These are phyloP conservation scores for Odocoileus hemionus DNA, from an alignment of 2,113 vertebrate species.

Conservation along the genomic window DNA sequence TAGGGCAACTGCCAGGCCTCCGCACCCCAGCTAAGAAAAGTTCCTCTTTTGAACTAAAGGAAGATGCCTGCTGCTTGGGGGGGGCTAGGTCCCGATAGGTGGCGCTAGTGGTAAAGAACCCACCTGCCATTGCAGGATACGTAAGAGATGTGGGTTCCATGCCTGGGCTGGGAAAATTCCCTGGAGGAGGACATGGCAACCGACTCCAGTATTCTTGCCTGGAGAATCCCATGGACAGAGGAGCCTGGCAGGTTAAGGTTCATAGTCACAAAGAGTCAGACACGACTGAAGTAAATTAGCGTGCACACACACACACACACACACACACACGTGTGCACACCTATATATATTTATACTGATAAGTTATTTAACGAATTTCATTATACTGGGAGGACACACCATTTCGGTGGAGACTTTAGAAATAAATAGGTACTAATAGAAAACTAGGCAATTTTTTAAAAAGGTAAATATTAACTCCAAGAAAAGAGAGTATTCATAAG, in stretches of 20 bases:
- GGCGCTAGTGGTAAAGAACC: background rate
- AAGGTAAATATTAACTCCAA: background rate
- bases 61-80: background rate
- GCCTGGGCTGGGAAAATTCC: background rate
- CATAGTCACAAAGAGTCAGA: background rate
- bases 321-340: background rate
- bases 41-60: background rate
- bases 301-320: rapidly evolving
- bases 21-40: background rate
- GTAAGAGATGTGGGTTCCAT: background rate
- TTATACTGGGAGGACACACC: background rate
- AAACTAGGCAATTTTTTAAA: background rate
- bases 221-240: background rate
- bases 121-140: background rate
- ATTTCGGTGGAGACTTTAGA: background rate
- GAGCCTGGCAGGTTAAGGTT: background rate
- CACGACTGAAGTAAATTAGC: background rate
- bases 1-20: background rate
- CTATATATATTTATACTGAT: rapidly evolving
- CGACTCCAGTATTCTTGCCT: background rate
- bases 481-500: background rate
- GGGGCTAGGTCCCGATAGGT: background rate
- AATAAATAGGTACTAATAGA: background rate
- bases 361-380: background rate
- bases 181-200: background rate